Evolutionary conservation across 2,113 vertebrate genomes (phyloP).

Genomic region (Pollachius pollachius): DNA sequence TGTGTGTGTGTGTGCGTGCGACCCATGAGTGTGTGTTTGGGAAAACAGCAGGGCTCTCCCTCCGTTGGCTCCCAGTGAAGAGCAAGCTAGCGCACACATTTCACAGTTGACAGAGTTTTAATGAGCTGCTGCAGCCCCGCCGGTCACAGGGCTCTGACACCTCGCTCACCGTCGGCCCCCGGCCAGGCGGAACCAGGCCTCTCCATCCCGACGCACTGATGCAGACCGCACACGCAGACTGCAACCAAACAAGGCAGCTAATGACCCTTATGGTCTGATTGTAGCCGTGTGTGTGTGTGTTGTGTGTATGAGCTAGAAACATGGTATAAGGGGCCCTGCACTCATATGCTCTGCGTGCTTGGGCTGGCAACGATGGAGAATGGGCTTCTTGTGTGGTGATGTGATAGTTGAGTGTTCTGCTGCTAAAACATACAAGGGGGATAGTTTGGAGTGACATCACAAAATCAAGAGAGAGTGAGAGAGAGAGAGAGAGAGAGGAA

Average conservation of each 20-base stretch:
- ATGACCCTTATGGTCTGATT: constrained; percentile 3
- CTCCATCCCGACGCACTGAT: constrained; percentile 17
- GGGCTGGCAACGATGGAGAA: no score
- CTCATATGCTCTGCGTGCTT: no score
- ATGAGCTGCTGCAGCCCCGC: constrained; percentile 58
- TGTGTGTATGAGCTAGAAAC: constrained; percentile 19
- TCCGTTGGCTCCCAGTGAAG: constrained; percentile 1
- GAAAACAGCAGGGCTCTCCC: constrained; percentile 17
- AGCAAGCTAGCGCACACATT: constrained; percentile 46
- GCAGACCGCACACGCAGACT: constrained; percentile 17
- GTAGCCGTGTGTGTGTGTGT: constrained; percentile 23
- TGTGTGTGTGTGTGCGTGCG: neutral
- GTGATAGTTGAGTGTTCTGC: no score
- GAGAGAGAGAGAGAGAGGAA: no score
- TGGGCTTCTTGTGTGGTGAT: no score
- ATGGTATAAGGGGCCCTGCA: no score
- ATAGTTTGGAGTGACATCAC: no score
- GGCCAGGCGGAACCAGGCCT: constrained; percentile 21
- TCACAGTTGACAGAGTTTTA: constrained; percentile 66
- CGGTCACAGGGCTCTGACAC: constrained; percentile 47
- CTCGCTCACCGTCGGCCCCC: constrained; percentile 23
- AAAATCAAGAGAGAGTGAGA: no score
- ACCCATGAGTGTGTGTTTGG: constrained; percentile 30
- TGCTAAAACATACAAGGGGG: no score
- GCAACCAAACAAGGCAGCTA: constrained; percentile 5